Evolutionary conservation across 2,888 invertebrate genomes (phyloP), one percentile per base, ranked within the genome.

Genomic region (Phragmatobia fuliginosa): DNA sequence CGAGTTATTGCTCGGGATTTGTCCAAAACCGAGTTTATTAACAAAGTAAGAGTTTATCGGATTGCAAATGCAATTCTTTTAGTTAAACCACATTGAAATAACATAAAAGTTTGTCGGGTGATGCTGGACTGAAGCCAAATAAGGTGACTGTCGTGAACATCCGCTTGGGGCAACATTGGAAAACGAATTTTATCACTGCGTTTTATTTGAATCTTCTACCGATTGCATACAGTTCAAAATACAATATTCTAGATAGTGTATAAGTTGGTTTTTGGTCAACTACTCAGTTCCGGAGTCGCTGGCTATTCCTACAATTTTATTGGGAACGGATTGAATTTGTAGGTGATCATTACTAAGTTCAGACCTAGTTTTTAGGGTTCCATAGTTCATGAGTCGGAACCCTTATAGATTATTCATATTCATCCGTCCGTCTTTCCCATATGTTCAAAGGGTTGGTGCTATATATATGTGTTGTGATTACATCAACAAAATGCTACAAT

Each of bases 91-190:
- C 92, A 94, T 92, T 91, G 92, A 90, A 94, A 91, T 90, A 92
- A 90, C 90, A 93, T 92, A 92, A 93, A 94, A 94, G 91, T 94
- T 93, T 87, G 86, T 85, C 88, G 85, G 79, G 85, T 84, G 85
- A 85, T 87, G 82, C 91, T 95, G 94, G 94, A 93, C 87, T 87
- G 85, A 86, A 83, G 93, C 94, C 94, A 94, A 95, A 94, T 94
- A 94, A 93, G 94, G 94, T 90, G 91, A 92, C 90, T 92, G 93
- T 90, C 89, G 91, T 88, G 91, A 90, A 92, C 93, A 92, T 91
- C 90, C 91, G 91, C 89, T 83, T 68, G 85, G 84, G 89, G 89
- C 85, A 86, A 88, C 88, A 86, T 81, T 85, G 85, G 80, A 76
- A 75, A 75, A 70, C 86, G 82, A 83, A 80, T 69, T 83, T 80